Percentiles rank a stretch among this genome's conserved stretches.
Evolutionary conservation across 2,113 vertebrate genomes (phyloP).

Genomic region (Phyllopteryx taeniolatus): DNA sequence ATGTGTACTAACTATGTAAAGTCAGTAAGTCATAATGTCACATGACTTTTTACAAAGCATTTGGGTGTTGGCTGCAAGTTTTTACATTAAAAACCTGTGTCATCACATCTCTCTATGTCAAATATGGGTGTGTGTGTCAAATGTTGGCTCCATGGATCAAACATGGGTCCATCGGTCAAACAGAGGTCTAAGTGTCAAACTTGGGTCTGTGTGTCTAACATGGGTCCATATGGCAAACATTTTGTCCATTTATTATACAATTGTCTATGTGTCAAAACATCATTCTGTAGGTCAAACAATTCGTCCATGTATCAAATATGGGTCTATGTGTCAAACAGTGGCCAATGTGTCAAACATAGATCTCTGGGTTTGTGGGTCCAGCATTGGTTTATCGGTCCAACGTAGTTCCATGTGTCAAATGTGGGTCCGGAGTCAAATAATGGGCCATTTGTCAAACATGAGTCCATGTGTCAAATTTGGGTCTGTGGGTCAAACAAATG

Average conservation of each 20-base stretch:
- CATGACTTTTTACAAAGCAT: constrained; percentile 81
- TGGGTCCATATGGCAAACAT: background rate
- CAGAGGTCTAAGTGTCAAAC: background rate
- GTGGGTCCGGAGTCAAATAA: too few relatives aligned
- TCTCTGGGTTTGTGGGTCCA: too few relatives aligned
- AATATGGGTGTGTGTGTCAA: constrained; percentile 62
- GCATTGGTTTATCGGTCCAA: too few relatives aligned
- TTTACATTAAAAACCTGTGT: constrained; percentile 88
- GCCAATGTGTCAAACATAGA: too few relatives aligned
- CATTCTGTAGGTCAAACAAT: too few relatives aligned
- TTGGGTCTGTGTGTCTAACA: background rate
- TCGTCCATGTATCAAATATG: background rate
- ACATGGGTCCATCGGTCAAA: constrained; percentile 1
- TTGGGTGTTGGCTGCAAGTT: constrained; percentile 79
- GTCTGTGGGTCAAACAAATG: background rate
- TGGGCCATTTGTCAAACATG: too few relatives aligned
- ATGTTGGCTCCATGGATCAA: constrained; percentile 40
- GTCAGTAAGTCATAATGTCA: constrained; percentile 78
- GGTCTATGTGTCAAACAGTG: too few relatives aligned
- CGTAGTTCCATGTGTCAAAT: too few relatives aligned
- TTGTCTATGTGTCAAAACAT: too few relatives aligned
- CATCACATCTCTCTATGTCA: constrained; percentile 54
- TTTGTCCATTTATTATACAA: background rate
- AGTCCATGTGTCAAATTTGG: background rate
- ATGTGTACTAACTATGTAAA: constrained; percentile 85